Conservation (phyloP, 2,113 vertebrate species). For the Galbula dea region DNA sequence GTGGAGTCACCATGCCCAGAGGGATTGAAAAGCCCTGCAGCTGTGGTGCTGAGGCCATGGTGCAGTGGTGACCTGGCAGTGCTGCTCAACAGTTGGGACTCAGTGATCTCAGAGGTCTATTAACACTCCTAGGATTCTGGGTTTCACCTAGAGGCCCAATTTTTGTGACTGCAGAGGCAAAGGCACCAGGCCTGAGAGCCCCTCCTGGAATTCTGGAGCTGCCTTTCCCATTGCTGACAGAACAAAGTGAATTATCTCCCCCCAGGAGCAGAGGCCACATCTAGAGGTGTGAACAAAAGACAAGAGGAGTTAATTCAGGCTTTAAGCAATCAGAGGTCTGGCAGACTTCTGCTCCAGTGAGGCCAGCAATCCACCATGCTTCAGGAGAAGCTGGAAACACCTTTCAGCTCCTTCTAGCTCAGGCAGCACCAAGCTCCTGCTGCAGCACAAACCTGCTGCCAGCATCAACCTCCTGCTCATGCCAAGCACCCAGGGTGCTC, state of each 20-base stretch:
- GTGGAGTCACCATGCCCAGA: background rate
- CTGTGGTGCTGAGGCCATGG: background rate
- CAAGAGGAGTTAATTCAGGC: background rate
- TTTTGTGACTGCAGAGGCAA: background rate
- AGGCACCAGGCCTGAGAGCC: background rate
- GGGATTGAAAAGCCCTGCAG: background rate
- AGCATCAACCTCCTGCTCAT: background rate
- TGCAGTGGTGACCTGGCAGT: background rate
- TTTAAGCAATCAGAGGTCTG: background rate
- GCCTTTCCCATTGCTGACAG: background rate
- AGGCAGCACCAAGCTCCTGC: background rate
- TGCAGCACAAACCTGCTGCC: background rate
- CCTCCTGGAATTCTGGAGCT: background rate
- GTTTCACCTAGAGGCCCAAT: background rate
- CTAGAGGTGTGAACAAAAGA: background rate
- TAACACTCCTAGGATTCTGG: background rate
- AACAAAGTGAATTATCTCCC: background rate
- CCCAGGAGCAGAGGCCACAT: background rate
- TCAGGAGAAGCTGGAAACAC: background rate
- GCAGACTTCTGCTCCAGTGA: background rate
- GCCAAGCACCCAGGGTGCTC: background rate
- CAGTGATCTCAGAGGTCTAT: background rate
- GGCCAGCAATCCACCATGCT: background rate
- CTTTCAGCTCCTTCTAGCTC: background rate
- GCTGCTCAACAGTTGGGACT: background rate